Evolutionary conservation across 2,113 vertebrate species (phyloP).

Genomic region (Anhinga anhinga): DNA sequence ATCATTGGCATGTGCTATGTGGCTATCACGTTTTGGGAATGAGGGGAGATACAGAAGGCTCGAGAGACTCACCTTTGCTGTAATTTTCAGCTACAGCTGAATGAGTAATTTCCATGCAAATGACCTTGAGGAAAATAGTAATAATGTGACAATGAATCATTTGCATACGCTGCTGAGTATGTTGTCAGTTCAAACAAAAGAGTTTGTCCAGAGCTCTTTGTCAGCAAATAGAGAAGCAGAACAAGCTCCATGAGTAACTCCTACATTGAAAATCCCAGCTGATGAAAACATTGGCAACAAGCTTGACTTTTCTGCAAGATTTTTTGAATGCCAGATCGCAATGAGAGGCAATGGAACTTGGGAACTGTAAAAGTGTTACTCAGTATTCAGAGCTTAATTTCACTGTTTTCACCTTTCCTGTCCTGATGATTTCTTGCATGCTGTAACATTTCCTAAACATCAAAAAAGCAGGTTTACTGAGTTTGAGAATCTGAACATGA

Average conservation of each 20-base stretch:
- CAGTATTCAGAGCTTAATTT: background rate
- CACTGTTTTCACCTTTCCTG: background rate
- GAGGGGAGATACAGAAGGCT: background rate
- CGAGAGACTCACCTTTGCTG: background rate
- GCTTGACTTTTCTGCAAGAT: background rate
- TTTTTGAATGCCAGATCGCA: background rate
- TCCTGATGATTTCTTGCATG: background rate
- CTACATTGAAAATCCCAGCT: background rate
- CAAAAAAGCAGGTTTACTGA: background rate
- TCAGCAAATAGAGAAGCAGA: background rate
- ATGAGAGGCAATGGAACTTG: background rate
- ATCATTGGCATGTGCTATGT: background rate
- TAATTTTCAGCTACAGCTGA: background rate
- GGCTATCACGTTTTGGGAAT: background rate
- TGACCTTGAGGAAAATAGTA: conserved; percentile 34
- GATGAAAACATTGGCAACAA: background rate
- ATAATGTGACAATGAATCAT: background rate
- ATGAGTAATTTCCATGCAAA: background rate
- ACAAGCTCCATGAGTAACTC: background rate
- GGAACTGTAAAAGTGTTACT: background rate
- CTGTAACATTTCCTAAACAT: background rate
- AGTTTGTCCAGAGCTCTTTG: background rate
- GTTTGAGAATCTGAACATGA: background rate
- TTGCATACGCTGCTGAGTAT: background rate
- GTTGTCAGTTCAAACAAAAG: conserved; percentile 7